These are phyloP conservation scores for Callospermophilus lateralis DNA, from an alignment of 2,113 vertebrate genomes.

Conservation along the genomic window DNA sequence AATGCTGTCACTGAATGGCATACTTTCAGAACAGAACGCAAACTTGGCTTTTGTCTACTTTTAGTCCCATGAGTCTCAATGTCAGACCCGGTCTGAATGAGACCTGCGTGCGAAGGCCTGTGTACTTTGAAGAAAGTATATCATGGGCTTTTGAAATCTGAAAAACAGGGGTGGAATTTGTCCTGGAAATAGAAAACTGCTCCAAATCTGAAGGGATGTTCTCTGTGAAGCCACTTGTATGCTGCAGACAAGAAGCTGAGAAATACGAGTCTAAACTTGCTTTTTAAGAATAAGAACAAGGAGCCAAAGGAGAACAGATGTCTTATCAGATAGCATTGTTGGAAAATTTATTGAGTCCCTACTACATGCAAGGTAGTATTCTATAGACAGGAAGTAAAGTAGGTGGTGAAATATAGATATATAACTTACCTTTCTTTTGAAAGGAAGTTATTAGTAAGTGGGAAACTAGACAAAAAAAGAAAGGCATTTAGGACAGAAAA, in stretches of 20 bases:
- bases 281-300: not conserved
- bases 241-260: not conserved
- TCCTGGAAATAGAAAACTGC: not conserved
- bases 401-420: constrained; percentile 5
- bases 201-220: not conserved
- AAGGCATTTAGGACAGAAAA: not conserved
- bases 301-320: not conserved
- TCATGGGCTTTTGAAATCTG: not conserved
- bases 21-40: not conserved
- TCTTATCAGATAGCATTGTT: not conserved
- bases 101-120: not conserved
- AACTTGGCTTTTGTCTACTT: not conserved
- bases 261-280: not conserved
- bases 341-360: not conserved
- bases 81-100: not conserved
- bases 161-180: not conserved
- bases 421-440: not conserved
- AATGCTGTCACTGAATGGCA: not conserved
- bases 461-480: not conserved
- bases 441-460: not conserved
- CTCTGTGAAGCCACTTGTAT: not conserved
- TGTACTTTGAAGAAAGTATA: not conserved
- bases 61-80: not conserved
- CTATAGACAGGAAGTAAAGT: not conserved
- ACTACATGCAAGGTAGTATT: not conserved